Evolutionary conservation across 2,797 vertebrate species (phyloP).

Genomic region (Huso huso): DNA sequence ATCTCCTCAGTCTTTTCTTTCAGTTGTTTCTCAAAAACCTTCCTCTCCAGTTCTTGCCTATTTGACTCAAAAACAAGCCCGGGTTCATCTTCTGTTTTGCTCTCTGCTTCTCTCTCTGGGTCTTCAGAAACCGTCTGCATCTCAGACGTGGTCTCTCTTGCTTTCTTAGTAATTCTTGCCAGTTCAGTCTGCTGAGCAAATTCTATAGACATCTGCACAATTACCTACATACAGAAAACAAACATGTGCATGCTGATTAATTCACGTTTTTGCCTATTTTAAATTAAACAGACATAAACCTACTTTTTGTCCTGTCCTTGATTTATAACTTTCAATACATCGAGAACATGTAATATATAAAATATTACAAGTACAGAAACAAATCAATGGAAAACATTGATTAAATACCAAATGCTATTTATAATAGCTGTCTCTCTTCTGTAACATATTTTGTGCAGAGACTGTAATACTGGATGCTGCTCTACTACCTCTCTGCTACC

Average conservation of each 20-base stretch:
- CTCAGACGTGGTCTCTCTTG: slow-evolving; percentile 40
- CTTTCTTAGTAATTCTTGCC: slow-evolving; percentile 54
- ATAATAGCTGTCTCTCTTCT: no score
- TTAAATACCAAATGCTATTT: no score
- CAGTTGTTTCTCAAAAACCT: slow-evolving; percentile 35
- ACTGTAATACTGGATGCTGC: no score
- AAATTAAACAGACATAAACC: no score
- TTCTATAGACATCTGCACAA: slow-evolving; percentile 90
- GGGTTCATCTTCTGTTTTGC: slow-evolving; percentile 18
- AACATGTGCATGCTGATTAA: slow-evolving; percentile 1
- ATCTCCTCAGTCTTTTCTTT: slow-evolving; percentile 40
- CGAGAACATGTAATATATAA: no score
- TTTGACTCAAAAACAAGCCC: slow-evolving; percentile 15
- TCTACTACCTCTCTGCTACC: no score
- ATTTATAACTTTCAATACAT: no score
- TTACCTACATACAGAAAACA: slow-evolving; percentile 61
- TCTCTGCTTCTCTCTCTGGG: slow-evolving; percentile 21
- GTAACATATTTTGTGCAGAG: no score
- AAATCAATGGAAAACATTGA: no score
- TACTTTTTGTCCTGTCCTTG: no score
- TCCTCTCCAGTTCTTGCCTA: slow-evolving; percentile 31
- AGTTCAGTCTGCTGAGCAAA: slow-evolving; percentile 84
- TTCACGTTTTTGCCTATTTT: no score
- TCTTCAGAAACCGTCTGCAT: slow-evolving; percentile 42
- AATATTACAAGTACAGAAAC: no score